Evolutionary conservation across 23 tunicate genomes (phyloP), one percentile per base, ranked within the genome.

Genomic region (Halocynthia aurantium): DNA sequence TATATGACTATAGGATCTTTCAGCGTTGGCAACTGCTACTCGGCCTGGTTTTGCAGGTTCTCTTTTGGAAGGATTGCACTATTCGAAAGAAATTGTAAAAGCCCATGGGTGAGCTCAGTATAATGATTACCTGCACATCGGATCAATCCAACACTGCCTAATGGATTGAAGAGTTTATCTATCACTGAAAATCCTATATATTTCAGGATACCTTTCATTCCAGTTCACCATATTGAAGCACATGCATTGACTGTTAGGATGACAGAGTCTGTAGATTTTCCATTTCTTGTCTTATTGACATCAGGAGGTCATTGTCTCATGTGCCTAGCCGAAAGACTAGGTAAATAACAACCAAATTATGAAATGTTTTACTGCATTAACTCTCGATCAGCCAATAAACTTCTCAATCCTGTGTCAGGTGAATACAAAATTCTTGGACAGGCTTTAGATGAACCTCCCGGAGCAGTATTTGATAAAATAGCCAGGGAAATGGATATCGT

Each of bases 191-290:
- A 31, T 31, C 44, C 44, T 31, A 31, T 31, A 31, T 17, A 8
- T 85, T 70, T 0, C 73, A 90, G 90, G 7, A 68, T 90, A 7
- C 88, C 85, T 9, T 92, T 92, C 68, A 92, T 92, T 9, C 98
- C 98, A 57, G 85, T 92, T 19, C 91, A 92, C 69, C 98, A 92
- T 83, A 86, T 92, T 93, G 98, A 92, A 58, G 93, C 98, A 8
- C 98, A 92, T 61, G 69, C 88, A 63, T 79, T 92, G 21, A 92
- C 98, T 9, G 62, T 80, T 5, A 72, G 98, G 22, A 55, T 86
- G 52, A 55, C 21, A 8, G 20, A 54, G 0, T 19, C 79, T 8
- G 61, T 86, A 51, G 21, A 81, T 5, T 92, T 92, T 73, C 98
- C 98, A 0, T 92, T 86, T 70, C 71, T 92, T 7, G 78, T 73